Conservation (phyloP, 1,140 invertebrate species). For the Colletes gigas region DNA sequence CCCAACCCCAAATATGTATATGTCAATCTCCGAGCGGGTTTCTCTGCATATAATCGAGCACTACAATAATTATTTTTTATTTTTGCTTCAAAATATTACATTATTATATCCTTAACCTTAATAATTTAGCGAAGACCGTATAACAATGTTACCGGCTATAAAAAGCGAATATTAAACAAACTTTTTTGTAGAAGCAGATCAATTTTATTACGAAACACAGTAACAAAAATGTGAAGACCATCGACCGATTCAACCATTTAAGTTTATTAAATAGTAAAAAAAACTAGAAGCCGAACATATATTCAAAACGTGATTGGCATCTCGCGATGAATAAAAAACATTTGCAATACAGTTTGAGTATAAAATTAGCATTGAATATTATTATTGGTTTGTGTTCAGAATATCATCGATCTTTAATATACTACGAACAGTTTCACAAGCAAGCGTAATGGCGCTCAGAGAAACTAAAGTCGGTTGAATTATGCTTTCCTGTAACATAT, state of each 20-base stretch:
- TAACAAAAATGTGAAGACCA: neutral
- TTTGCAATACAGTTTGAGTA: neutral
- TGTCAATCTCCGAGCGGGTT: too few relatives aligned
- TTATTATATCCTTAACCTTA: neutral
- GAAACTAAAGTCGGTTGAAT: constrained; percentile 98
- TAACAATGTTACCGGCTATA: neutral
- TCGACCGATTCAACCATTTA: constrained; percentile 10
- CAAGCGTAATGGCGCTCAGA: constrained; percentile 95
- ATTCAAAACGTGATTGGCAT: neutral
- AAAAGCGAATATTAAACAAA: neutral
- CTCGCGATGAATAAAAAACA: neutral
- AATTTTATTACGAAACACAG: constrained; percentile 21
- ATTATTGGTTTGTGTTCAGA: constrained; percentile 83
- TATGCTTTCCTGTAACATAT: constrained; percentile 98
- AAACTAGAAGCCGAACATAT: constrained; percentile 14
- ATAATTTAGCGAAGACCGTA: neutral
- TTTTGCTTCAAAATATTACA: neutral
- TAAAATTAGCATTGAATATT: neutral
- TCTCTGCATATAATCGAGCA: too few relatives aligned
- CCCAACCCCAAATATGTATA: too few relatives aligned
- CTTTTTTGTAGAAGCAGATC: constrained; percentile 4
- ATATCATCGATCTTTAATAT: constrained; percentile 99
- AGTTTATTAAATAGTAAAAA: constrained; percentile 17
- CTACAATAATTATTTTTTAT: neutral
- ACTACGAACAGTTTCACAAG: constrained; percentile 97